Evolutionary conservation across 2,888 invertebrate species (phyloP), one percentile per base, ranked within the genome.

Genomic region (Griposia aprilina): DNA sequence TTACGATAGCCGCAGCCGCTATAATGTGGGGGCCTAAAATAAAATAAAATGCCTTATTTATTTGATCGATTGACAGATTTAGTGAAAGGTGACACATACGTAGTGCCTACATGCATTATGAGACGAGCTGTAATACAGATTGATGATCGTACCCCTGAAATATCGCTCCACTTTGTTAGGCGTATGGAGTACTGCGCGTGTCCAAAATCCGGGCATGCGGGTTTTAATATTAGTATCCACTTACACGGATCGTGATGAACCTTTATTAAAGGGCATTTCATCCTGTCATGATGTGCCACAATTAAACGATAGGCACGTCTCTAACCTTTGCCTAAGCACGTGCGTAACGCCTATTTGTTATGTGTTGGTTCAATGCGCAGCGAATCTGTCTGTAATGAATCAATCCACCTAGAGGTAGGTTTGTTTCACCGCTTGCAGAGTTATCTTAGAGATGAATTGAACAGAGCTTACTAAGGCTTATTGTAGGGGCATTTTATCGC

Each of bases 71-170:
- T 76, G 81, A 60, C 66, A 80, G 78, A 78, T 80, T 78, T 72
- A 80, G 71, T 78, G 52, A 66, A 74, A 81, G 65, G 87, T 83
- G 85, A 87, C 83, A 88, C 60, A 65, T 71, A 81, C 78, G 63
- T 74, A 76, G 74, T 81, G 79, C 79, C 86, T 81, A 72, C 81
- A 74, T 82, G 76, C 80, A 88, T 87, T 82, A 84, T 84, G 66
- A 81, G 80, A 76, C 59, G 75, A 80, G 70, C 63, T 73, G 76
- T 88, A 88, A 87, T 83, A 84, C 82, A 87, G 82, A 88, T 88
- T 88, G 85, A 88, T 87, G 87, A 78, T 72, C 55, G 55, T 36
- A 69, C 72, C 60, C 76, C 57, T 72, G 60, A 89, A 82, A 89
- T 87, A 89, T 88, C 60, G 75, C 69, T 41, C 69, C 74, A 82